These are phyloP conservation scores for Leptogaster cylindrica DNA, from an alignment of 2,888 invertebrate species.

Conservation along the genomic window DNA sequence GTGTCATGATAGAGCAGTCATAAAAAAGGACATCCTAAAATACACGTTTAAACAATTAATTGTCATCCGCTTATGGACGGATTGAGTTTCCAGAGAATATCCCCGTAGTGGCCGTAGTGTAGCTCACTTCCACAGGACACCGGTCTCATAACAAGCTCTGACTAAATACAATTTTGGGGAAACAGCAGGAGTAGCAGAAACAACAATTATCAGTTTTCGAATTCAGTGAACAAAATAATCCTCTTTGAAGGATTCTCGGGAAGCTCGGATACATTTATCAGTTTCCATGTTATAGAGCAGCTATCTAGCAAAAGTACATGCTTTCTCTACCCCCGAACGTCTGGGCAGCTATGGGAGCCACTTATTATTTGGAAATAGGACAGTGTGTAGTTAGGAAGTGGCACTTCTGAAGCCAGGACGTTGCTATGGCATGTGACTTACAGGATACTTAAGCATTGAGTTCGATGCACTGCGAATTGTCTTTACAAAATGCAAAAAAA, in stretches of 20 bases:
- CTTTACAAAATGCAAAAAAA: too few species aligned
- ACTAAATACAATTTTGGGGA: constrained; percentile 39
- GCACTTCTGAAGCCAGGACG: too few species aligned
- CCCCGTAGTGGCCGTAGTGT: constrained; percentile 46
- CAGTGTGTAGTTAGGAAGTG: too few species aligned
- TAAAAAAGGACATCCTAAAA: constrained; percentile 16
- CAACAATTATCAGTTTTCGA: constrained; percentile 51
- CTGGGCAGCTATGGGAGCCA: constrained; percentile 5
- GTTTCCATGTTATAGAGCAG: constrained; percentile 28
- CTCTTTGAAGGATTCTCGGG: constrained; percentile 46
- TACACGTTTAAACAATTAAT: constrained; percentile 38
- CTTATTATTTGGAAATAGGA: too few species aligned
- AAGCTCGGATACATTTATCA: constrained; percentile 34
- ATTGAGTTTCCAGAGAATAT: constrained; percentile 10
- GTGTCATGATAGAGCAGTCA: constrained; percentile 12
- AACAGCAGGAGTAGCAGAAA: constrained; percentile 39
- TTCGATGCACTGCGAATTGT: too few species aligned
- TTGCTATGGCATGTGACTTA: too few species aligned
- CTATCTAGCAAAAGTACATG: constrained; percentile 28
- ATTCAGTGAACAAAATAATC: constrained; percentile 53
- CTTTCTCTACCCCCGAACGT: too few species aligned
- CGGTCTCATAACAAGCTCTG: constrained; percentile 24
- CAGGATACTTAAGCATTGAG: too few species aligned
- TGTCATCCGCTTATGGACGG: constrained; percentile 39
- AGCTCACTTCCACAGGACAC: constrained; percentile 44